Conservation (phyloP, 2,113 vertebrate genomes). For the Zingel zingel region DNA sequence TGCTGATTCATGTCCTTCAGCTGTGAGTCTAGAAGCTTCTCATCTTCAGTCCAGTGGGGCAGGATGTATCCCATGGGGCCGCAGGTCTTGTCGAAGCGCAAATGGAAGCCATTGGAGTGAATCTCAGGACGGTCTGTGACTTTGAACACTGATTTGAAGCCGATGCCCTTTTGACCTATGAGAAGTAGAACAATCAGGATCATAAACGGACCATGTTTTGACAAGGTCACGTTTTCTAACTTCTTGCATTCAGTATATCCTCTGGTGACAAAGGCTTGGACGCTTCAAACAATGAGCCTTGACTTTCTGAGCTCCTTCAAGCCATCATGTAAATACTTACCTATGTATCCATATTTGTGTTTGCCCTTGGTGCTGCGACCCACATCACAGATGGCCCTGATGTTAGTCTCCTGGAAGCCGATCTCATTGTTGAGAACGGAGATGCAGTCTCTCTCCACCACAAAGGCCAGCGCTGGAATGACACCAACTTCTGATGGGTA, state of each 20-base stretch:
- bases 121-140: slow-evolving; percentile 87
- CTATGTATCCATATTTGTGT: slow-evolving; percentile 86
- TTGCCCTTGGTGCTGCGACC: slow-evolving; percentile 88
- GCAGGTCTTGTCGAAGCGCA: slow-evolving; percentile 83
- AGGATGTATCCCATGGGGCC: slow-evolving; percentile 88
- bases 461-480: slow-evolving; percentile 81
- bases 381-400: slow-evolving; percentile 85
- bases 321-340: slow-evolving; percentile 47
- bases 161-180: slow-evolving; percentile 87
- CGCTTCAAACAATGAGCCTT: not conserved
- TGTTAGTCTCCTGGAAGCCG: slow-evolving; percentile 84
- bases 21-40: slow-evolving; percentile 62
- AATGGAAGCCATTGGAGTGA: slow-evolving; percentile 87
- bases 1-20: slow-evolving; percentile 61
- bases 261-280: not conserved
- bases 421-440: slow-evolving; percentile 85
- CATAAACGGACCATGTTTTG: not conserved
- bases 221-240: not conserved
- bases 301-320: not conserved
- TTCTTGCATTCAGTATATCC: not conserved
- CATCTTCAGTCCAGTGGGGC: slow-evolving; percentile 84
- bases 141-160: slow-evolving; percentile 88
- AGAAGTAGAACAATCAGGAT: not conserved
- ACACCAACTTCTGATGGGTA: slow-evolving; percentile 61
- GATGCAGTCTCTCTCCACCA: slow-evolving; percentile 83